Percentiles rank a stretch among this genome's conserved stretches.
These are phyloP conservation scores for Chascanopsetta lugubris DNA, from an alignment of 2,113 vertebrate genomes.

Conservation along the genomic window DNA sequence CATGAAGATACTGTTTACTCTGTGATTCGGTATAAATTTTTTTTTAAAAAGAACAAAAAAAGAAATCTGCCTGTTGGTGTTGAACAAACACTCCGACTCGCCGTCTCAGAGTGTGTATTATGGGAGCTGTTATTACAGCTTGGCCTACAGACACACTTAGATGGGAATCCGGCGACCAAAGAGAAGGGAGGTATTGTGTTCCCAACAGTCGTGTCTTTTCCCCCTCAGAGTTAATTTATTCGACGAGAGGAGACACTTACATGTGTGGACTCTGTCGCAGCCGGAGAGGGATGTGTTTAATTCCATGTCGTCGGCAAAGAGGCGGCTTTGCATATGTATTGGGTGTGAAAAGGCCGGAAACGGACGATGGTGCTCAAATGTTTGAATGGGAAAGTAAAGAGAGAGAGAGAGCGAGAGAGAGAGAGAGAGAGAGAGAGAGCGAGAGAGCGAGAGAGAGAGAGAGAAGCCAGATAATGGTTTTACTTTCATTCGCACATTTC, in stretches of 20 bases:
- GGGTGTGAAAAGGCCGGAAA: not conserved
- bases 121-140: conserved; percentile 37
- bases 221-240: not conserved
- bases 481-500: too few relatives aligned
- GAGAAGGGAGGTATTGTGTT: conserved; percentile 4
- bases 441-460: too few relatives aligned
- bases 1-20: conserved; percentile 58
- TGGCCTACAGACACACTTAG: not conserved
- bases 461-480: too few relatives aligned
- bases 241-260: not conserved
- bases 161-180: not conserved
- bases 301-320: not conserved
- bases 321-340: not conserved
- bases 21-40: conserved; percentile 50
- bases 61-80: conserved; percentile 36
- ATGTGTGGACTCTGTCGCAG: too few relatives aligned
- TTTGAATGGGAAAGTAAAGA: not conserved
- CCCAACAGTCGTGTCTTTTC: not conserved
- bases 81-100: conserved; percentile 36
- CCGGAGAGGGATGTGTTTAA: not conserved
- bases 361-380: not conserved
- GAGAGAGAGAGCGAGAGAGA: too few relatives aligned
- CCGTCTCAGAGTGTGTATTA: conserved; percentile 17
- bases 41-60: too few relatives aligned
- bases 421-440: too few relatives aligned